phyloP scores from a whole-genome alignment of 2,888 invertebrate species.

The Meteorus cinctellus region DNA sequence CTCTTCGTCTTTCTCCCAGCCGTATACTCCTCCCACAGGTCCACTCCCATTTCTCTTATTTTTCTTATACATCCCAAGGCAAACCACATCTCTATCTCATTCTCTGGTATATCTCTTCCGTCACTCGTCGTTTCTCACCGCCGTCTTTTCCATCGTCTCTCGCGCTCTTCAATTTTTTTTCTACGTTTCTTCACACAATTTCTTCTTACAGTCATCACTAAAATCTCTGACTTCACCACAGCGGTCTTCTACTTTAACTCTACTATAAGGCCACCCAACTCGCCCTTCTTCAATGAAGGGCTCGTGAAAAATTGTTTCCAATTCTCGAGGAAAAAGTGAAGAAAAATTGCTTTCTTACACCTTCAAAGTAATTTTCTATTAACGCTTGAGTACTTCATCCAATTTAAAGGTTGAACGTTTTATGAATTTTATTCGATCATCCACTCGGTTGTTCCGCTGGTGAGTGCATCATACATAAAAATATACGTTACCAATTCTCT shows the following conservation, averaged over 20 bases:
- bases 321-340: neutral
- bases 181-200: constrained; percentile 6
- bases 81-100: constrained; percentile 38
- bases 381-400: neutral
- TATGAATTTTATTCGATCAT: neutral
- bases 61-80: constrained; percentile 37
- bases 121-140: constrained; percentile 6
- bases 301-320: constrained; percentile 3
- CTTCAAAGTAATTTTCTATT: neutral
- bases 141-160: neutral
- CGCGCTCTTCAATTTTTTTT: neutral
- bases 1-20: neutral
- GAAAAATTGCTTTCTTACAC: neutral
- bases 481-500: neutral
- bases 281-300: neutral
- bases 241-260: neutral
- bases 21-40: constrained; percentile 5
- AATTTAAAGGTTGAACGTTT: neutral
- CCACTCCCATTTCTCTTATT: constrained; percentile 25
- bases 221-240: neutral
- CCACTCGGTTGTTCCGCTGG: neutral
- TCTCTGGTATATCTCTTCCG: neutral
- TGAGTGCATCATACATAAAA: neutral
- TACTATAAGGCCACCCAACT: neutral
- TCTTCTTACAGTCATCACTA: constrained; percentile 22